Percentiles rank a stretch among this genome's conserved stretches.
Conservation (phyloP, 2,113 vertebrate species). For the Noctilio leporinus region DNA sequence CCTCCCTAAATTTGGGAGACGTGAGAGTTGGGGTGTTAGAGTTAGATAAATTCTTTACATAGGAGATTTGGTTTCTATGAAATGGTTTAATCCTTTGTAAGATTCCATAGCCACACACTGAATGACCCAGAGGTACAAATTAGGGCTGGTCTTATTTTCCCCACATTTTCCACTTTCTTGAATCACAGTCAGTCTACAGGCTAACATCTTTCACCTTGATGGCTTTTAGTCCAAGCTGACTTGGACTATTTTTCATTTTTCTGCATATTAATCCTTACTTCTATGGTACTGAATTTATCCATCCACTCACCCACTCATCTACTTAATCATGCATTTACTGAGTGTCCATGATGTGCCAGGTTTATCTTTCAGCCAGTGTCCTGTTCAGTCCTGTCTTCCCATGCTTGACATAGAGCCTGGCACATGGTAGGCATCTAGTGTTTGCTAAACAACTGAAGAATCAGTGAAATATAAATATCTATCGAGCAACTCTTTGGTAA, state of each 20-base stretch:
- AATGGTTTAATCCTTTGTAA: not conserved
- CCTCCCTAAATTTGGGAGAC: not conserved
- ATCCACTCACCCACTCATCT: not conserved
- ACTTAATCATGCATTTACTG: not conserved
- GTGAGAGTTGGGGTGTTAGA: not conserved
- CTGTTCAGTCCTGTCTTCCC: not conserved
- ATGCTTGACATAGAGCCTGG: not conserved
- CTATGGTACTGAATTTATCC: not conserved
- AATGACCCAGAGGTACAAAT: not conserved
- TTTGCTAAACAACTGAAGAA: not conserved
- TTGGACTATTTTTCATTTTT: not conserved
- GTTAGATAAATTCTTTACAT: not conserved
- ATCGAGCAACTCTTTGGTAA: not conserved
- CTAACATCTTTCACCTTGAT: not conserved
- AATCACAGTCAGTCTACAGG: not conserved
- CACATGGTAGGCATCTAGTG: not conserved
- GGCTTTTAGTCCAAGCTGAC: not conserved
- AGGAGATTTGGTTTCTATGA: not conserved
- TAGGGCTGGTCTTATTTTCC: not conserved
- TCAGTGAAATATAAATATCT: not conserved
- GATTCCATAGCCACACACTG: not conserved
- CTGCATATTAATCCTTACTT: not conserved
- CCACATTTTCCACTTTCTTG: not conserved
- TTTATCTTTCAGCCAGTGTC: not conserved
- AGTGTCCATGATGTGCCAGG: not conserved